Percentiles rank a stretch among this genome's conserved stretches.
These are phyloP conservation scores for Spea bombifrons DNA, from an alignment of 2,113 vertebrate species.

Conservation along the genomic window DNA sequence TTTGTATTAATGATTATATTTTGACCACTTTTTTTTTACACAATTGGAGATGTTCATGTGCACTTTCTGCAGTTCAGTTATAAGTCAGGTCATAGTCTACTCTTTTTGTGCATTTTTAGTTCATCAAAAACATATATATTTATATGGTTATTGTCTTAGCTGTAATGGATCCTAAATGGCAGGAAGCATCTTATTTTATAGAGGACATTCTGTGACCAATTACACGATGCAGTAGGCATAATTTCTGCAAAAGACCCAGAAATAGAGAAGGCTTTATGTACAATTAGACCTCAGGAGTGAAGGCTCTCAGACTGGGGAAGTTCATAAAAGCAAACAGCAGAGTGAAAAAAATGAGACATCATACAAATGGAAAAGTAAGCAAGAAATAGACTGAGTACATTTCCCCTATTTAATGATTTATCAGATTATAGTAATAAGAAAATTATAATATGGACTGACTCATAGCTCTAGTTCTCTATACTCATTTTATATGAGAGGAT, in stretches of 20 bases:
- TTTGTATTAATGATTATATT: background rate
- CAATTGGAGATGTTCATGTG: too few species aligned
- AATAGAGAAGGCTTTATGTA: background rate
- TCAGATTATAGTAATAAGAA: too few species aligned
- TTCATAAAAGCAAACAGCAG: too few species aligned
- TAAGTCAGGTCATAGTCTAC: too few species aligned
- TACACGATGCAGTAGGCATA: background rate
- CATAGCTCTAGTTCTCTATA: too few species aligned
- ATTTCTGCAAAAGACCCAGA: background rate
- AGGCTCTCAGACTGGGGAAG: background rate
- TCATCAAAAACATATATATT: background rate
- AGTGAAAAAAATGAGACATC: too few species aligned
- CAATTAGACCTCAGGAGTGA: constrained; percentile 7
- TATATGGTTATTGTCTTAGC: background rate
- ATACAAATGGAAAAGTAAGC: too few species aligned
- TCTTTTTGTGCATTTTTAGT: background rate
- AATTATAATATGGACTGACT: too few species aligned
- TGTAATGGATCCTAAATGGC: constrained; percentile 3
- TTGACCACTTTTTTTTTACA: background rate
- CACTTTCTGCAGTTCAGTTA: background rate
- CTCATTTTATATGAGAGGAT: too few species aligned
- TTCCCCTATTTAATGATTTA: too few species aligned
- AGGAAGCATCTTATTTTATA: constrained; percentile 23
- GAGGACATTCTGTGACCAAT: background rate
- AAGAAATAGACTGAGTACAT: too few species aligned